Conservation (phyloP, 2,888 invertebrate species). For the Galerucella calmariensis region DNA sequence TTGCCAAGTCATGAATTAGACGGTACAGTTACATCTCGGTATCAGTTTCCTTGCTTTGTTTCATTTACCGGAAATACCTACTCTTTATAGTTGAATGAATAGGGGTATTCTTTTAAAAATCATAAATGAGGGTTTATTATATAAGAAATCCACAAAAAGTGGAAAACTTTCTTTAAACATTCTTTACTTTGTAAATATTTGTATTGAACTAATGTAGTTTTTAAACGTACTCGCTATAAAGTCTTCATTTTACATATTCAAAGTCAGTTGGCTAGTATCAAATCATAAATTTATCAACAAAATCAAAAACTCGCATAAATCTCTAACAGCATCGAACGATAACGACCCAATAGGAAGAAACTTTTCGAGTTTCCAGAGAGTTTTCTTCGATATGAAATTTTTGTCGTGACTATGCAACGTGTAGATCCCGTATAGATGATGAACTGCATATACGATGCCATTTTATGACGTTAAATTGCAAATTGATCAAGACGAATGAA, state of each 20-base stretch:
- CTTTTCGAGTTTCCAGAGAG: conserved; percentile 9
- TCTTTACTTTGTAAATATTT: too few species aligned
- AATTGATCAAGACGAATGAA: conserved; percentile 62
- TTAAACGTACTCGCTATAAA: background rate
- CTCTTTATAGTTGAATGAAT: background rate
- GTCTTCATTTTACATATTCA: conserved; percentile 16
- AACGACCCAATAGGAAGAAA: conserved; percentile 27
- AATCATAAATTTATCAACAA: conserved; percentile 35
- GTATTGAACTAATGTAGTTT: background rate
- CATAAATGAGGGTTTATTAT: too few species aligned
- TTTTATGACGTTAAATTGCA: conserved; percentile 59
- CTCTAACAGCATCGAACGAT: conserved; percentile 23
- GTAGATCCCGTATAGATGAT: conserved; percentile 37
- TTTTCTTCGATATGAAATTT: conserved; percentile 32
- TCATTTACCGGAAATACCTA: conserved; percentile 11
- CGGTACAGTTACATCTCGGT: conserved; percentile 17
- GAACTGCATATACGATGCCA: conserved; percentile 49
- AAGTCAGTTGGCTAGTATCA: conserved; percentile 14
- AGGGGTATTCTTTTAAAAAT: background rate
- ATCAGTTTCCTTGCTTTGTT: conserved; percentile 23
- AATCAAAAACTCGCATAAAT: conserved; percentile 35
- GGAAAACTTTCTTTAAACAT: too few species aligned
- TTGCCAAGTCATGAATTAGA: conserved; percentile 25
- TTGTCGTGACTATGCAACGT: conserved; percentile 23
- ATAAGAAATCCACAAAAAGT: too few species aligned